These are phyloP conservation scores for Pseudomyrmex concolor DNA, from an alignment of 1,140 invertebrate genomes.

Conservation along the genomic window DNA sequence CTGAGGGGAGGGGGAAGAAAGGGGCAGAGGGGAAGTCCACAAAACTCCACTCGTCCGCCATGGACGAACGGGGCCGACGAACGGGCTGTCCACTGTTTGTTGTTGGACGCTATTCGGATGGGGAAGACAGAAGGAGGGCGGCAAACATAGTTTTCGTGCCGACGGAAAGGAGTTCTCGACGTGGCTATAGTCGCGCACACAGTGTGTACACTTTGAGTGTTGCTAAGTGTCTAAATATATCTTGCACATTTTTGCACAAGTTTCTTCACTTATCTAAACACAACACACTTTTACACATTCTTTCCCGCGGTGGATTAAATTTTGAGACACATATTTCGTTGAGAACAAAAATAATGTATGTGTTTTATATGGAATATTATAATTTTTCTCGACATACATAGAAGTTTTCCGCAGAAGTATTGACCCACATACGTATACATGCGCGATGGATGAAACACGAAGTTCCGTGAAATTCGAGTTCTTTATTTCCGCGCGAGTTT, in stretches of 20 bases:
- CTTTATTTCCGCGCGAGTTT: constrained; percentile 76
- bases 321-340: too few species aligned
- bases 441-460: constrained; percentile 36
- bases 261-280: too few species aligned
- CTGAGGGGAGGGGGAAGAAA: too few species aligned
- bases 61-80: constrained; percentile 67
- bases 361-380: background rate
- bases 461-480: constrained; percentile 79
- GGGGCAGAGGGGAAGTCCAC: constrained; percentile 63
- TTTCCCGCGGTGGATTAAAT: too few species aligned
- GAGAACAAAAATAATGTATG: too few species aligned
- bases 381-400: background rate
- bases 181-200: background rate
- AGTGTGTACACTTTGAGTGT: too few species aligned
- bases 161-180: constrained; percentile 52
- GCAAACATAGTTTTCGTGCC: constrained; percentile 79
- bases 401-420: background rate
- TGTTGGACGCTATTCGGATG: constrained; percentile 78
- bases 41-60: constrained; percentile 73
- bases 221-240: too few species aligned
- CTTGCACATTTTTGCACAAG: too few species aligned
- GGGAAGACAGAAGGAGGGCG: constrained; percentile 54
- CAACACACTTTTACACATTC: too few species aligned
- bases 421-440: background rate
- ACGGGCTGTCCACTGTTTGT: constrained; percentile 79